Percentiles rank a stretch among this genome's conserved stretches.
Conservation (phyloP, 2,113 vertebrate genomes). For the Oreochromis tanganicae region DNA sequence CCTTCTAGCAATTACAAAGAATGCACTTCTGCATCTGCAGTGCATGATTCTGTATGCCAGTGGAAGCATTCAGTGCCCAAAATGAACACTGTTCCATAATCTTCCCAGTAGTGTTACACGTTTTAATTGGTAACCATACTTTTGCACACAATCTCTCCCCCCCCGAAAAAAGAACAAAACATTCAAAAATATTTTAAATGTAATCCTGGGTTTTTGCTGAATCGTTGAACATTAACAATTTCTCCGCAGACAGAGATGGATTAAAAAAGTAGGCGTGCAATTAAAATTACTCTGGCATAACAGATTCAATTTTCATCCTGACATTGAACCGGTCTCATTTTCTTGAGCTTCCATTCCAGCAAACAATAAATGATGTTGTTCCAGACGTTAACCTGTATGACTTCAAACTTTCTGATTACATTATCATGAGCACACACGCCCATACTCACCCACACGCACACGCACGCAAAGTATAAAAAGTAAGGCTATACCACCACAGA, state of each 20-base stretch:
- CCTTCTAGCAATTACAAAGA: not conserved
- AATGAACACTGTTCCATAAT: not conserved
- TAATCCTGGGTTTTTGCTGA: not conserved
- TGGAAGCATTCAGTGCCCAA: not conserved
- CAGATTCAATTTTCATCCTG: constrained; percentile 6
- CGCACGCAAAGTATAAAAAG: constrained; percentile 20
- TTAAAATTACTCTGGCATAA: not conserved
- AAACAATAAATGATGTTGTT: constrained; percentile 19
- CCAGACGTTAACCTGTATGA: constrained; percentile 11
- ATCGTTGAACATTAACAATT: not conserved
- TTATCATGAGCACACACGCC: constrained; percentile 12
- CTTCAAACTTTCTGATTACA: constrained; percentile 36
- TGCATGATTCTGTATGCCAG: not conserved
- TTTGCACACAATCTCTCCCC: not conserved
- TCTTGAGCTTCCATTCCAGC: not conserved
- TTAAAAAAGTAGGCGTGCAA: not conserved
- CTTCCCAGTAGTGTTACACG: not conserved
- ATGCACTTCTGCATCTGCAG: not conserved
- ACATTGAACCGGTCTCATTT: constrained; percentile 11
- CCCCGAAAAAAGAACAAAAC: not conserved
- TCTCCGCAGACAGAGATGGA: not conserved
- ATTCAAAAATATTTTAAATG: not conserved
- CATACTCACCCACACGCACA: not conserved
- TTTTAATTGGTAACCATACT: not conserved
- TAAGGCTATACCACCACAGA: constrained; percentile 52